Percentiles rank a stretch among this genome's conserved stretches.
Evolutionary conservation across 1,140 invertebrate genomes (phyloP).

Genomic region (Megathymus violae): DNA sequence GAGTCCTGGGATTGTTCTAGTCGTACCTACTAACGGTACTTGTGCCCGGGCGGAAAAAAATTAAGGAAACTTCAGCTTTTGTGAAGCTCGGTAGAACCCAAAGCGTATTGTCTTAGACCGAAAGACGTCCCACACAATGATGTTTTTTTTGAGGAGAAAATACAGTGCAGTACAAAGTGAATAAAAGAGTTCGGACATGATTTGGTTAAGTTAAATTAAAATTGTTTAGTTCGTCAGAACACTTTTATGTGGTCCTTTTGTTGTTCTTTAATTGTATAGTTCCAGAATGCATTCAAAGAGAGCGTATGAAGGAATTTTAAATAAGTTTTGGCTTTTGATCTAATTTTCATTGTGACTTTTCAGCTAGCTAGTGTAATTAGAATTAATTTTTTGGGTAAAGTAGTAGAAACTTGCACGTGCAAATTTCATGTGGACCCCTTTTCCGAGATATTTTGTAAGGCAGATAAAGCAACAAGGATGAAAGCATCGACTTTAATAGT

Average conservation of each 20-base stretch:
- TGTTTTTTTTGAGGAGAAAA: conserved; percentile 23
- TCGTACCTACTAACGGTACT: conserved; percentile 24
- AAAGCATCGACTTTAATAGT: no score
- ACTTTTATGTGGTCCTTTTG: neutral
- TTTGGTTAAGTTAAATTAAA: conserved; percentile 10
- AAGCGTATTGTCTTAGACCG: conserved; percentile 29
- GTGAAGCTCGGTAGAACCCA: conserved; percentile 18
- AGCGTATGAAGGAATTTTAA: no score
- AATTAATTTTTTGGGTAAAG: no score
- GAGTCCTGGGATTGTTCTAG: conserved; percentile 42
- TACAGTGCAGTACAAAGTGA: conserved; percentile 16
- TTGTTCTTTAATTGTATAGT: neutral
- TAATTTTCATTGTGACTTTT: no score
- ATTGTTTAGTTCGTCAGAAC: neutral
- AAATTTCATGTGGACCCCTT: no score
- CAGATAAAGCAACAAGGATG: no score
- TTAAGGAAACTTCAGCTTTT: conserved; percentile 29
- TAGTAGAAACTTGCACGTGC: no score
- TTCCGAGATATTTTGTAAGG: no score
- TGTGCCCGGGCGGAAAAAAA: conserved; percentile 24
- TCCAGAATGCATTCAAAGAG: neutral
- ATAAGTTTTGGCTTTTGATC: no score
- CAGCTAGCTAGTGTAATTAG: no score
- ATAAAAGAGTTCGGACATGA: neutral
- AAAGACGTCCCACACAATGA: conserved; percentile 24